Conservation (phyloP, 2,113 vertebrate genomes). For the Corvus hawaiiensis region DNA sequence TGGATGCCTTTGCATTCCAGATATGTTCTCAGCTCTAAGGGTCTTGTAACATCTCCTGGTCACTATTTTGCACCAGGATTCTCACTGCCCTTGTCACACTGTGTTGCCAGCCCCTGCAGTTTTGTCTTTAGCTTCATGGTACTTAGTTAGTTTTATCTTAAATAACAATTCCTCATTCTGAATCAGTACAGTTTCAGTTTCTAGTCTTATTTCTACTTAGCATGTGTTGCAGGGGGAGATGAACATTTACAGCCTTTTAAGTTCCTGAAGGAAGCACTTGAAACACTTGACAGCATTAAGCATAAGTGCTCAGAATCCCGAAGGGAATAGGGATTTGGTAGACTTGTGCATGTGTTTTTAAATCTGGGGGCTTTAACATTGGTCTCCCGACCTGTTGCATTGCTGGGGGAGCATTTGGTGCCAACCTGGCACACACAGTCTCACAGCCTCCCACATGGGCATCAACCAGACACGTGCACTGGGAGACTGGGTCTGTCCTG, state of each 20-base stretch:
- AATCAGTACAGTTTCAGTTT: background rate
- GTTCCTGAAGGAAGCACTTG: background rate
- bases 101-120: background rate
- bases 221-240: background rate
- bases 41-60: background rate
- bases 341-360: background rate
- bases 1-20: background rate
- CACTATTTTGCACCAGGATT: background rate
- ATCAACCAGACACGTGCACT: background rate
- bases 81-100: background rate
- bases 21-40: rapidly evolving
- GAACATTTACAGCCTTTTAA: background rate
- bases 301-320: background rate
- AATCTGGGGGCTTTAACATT: background rate
- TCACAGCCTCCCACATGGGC: rapidly evolving
- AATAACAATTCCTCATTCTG: background rate
- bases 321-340: background rate
- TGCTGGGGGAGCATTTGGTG: background rate
- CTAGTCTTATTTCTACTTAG: background rate
- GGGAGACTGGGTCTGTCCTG: background rate
- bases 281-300: conserved; percentile 4
- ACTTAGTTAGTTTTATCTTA: background rate
- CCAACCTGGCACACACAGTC: rapidly evolving
- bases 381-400: background rate
- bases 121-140: background rate